phyloP scores from a whole-genome alignment of 2,113 vertebrate genomes.

The Cichladusa arquata region DNA sequence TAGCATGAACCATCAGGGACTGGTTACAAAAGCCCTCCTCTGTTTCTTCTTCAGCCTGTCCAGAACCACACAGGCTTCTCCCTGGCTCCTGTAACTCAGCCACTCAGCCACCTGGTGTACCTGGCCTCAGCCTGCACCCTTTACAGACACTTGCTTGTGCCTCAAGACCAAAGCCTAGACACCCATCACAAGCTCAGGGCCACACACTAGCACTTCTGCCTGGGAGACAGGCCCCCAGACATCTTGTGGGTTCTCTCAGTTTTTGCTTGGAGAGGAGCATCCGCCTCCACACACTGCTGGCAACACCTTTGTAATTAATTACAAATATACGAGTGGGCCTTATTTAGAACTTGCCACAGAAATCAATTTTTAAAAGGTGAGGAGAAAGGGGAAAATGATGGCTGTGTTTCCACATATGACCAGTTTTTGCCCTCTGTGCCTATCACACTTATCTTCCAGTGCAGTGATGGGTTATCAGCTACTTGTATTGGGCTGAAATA shows the following conservation, averaged over 20 bases:
- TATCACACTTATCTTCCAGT: neutral
- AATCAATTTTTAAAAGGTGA: neutral
- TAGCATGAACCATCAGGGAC: neutral
- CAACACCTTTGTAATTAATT: neutral
- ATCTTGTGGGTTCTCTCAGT: rapidly evolving
- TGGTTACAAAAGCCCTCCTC: neutral
- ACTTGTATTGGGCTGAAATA: neutral
- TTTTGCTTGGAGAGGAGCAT: neutral
- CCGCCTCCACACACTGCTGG: rapidly evolving
- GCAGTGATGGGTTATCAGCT: neutral
- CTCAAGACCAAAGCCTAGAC: neutral
- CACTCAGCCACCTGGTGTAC: neutral
- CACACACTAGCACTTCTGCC: neutral
- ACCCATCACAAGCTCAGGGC: neutral
- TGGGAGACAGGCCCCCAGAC: neutral
- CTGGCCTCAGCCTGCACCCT: neutral
- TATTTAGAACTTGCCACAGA: neutral
- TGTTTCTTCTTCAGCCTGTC: neutral
- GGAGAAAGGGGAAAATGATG: neutral
- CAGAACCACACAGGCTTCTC: too few species aligned
- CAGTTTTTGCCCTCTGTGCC: neutral
- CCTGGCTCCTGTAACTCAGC: neutral
- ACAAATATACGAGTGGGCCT: neutral
- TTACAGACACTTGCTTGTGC: neutral
- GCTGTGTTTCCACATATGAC: neutral